phyloP scores from a whole-genome alignment of 2,113 vertebrate genomes.

The Puntigrus tetrazona region DNA sequence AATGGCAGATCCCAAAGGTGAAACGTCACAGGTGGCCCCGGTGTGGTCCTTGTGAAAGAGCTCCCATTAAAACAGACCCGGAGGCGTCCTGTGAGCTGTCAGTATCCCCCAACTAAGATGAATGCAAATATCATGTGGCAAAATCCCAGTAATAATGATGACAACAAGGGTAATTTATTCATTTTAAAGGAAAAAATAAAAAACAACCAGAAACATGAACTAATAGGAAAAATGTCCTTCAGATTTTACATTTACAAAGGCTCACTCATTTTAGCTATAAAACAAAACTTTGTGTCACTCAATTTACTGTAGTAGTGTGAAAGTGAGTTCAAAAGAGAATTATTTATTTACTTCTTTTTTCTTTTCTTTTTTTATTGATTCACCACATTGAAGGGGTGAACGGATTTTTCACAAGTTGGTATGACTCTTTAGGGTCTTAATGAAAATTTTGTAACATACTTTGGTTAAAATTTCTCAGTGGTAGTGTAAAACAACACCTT shows the following conservation, averaged over 20 bases:
- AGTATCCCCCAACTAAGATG: neutral
- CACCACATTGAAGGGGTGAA: too few relatives aligned
- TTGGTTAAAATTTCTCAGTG: too few relatives aligned
- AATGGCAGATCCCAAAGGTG: constrained; percentile 69
- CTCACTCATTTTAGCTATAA: too few relatives aligned
- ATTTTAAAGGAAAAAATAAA: neutral
- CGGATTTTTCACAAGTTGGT: too few relatives aligned
- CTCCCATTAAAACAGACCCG: constrained; percentile 41
- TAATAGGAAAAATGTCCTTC: neutral
- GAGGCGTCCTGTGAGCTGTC: constrained; percentile 13
- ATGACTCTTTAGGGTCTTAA: too few relatives aligned
- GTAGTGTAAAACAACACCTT: too few relatives aligned
- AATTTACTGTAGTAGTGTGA: neutral
- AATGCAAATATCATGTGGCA: neutral
- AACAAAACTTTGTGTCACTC: neutral
- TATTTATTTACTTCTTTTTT: too few relatives aligned
- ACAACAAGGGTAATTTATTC: too few relatives aligned
- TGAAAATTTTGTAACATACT: too few relatives aligned
- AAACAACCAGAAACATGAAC: neutral
- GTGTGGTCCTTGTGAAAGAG: constrained; percentile 52
- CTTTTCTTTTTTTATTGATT: too few relatives aligned
- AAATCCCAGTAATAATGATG: neutral
- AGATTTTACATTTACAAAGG: neutral
- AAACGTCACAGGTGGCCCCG: constrained; percentile 69
- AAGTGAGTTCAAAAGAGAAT: too few relatives aligned